Base-by-base conservation (phyloP, 2,888 invertebrate species). In the Erebia palarica region DNA sequence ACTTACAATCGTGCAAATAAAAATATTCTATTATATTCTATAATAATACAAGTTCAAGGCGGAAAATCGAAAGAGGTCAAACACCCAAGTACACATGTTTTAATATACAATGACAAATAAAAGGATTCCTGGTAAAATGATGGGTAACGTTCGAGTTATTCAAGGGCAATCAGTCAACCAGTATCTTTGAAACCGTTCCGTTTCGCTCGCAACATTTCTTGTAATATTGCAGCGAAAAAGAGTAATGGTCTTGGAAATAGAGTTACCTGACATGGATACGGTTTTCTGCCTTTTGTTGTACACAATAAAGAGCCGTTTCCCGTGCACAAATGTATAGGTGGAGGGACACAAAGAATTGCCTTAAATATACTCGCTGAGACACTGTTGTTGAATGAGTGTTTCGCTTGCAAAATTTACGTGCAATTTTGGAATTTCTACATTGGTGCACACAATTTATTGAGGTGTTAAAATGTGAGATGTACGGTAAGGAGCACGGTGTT, bases 241-340 rank as follows among this genome's bases (percentile, higher is more conserved):
- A 86, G 81, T 84, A 85, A 86, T 86, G 85, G 79, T 78, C 77
- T 66, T 76, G 80, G 80, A 84, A 86, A 85, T 84, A 81, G 83
- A 84, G 83, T 85, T 81, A 80, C n/a, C 49, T n/a, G 10, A 3
- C 58, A 78, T 66, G 73, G 77, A 65, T 73, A 75, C 67, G 78
- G 76, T 79, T 77, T 75, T 66, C 59, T 72, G 75, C 77, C 75
- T 81, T 74, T 76, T 65, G 61, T 68, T 53, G 49, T 73, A 18
- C 18, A 72, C 49, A 65, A 73, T 75, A 83, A 78, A 76, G 80
- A 67, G 69, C 74, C 78, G 65, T 79, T 76, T 83, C 67, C 77
- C 69, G 59, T 76, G 75, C 47, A 59, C 21, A 42, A 57, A 68
- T 65, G 51, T 60, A 55, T 61, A 69, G 68, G 68, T 67, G 60